These are phyloP conservation scores for Plectrocnemia conspersa DNA, from an alignment of 1,140 invertebrate species.

Conservation along the genomic window DNA sequence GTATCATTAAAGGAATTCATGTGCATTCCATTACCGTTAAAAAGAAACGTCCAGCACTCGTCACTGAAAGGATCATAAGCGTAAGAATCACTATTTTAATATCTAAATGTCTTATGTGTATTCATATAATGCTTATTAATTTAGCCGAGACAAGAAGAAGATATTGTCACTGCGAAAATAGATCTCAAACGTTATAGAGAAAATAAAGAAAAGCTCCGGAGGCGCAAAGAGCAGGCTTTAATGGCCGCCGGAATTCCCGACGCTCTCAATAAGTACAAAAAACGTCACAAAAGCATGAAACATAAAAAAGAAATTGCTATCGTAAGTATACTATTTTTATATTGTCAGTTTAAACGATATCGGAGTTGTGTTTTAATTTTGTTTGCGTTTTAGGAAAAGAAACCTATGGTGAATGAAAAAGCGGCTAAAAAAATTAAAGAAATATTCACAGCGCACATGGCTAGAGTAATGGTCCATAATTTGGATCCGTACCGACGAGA, in stretches of 20 bases:
- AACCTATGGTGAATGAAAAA: constrained; percentile 37
- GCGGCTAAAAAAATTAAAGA: constrained; percentile 74
- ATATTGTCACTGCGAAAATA: constrained; percentile 63
- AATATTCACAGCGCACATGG: constrained; percentile 83
- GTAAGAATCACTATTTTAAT: constrained; percentile 40
- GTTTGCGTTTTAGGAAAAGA: constrained; percentile 11
- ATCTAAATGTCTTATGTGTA: background rate
- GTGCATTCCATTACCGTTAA: constrained; percentile 15
- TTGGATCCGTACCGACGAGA: constrained; percentile 84
- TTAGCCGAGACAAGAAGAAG: constrained; percentile 72
- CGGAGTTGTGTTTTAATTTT: background rate
- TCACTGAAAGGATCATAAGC: constrained; percentile 48
- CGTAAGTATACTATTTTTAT: constrained; percentile 1
- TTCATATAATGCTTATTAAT: constrained; percentile 5
- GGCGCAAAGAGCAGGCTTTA: constrained; percentile 57
- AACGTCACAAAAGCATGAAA: constrained; percentile 28
- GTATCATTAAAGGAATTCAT: constrained; percentile 13
- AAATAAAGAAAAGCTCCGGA: constrained; percentile 71
- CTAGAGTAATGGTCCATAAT: constrained; percentile 81
- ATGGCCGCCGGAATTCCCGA: constrained; percentile 13
- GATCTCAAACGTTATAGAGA: constrained; percentile 65
- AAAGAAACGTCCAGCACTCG: constrained; percentile 46
- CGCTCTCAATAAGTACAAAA: constrained; percentile 24
- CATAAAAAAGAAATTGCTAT: no score
- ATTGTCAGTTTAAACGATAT: no score